Base-by-base conservation (phyloP, 2,888 invertebrate genomes). In the Vanessa cardui region DNA sequence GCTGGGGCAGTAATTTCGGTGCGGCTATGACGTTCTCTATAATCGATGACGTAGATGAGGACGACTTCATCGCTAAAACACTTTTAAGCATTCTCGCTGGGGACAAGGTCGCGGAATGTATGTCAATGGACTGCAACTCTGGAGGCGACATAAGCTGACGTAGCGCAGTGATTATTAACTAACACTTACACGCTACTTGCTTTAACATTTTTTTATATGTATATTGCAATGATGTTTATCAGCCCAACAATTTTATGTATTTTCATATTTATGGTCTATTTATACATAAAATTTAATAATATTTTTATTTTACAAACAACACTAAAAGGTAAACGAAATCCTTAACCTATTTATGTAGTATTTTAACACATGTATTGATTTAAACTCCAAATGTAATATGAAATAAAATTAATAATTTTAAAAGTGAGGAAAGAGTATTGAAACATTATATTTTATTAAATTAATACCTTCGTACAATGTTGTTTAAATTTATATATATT, bases 131-230 rank as follows among this genome's bases (percentile, higher is more conserved):
- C 76, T 92, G 92, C 81, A 86, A 82, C 83, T 87, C 89, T 77
- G 92, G 90, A 75, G 82, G 87, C 75, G 86, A 91, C 80, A 86
- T 92, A 79, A 91, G 90, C 87, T 92, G 89, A 90, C 85, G 80
- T 77, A 75, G 78, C 78, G 56, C 31, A 20, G 39, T 33, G 52
- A 50, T 62, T 46, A 18, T 46, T 65, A 65, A 71, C 69, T 72
- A 72, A 68, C 54, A 26, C 60, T 68, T 54, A 49, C 58, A 39
- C 61, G 54, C 59, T 65, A 59, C 64, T 72, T 71, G 58, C 2
- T 45, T 59, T 59, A 49, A 1, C 26, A 20, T 6, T 4, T 18
- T 39, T 58, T 18, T 12, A 2, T 39, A 39, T 33, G 7, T 8
- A 44, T 18, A 12, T n/a, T 6, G 21, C 26, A 15, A 52, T 15